Base-by-base conservation (phyloP, 53 echinoderm and acorn worm genomes). In the Hippasteria phrygiana region DNA sequence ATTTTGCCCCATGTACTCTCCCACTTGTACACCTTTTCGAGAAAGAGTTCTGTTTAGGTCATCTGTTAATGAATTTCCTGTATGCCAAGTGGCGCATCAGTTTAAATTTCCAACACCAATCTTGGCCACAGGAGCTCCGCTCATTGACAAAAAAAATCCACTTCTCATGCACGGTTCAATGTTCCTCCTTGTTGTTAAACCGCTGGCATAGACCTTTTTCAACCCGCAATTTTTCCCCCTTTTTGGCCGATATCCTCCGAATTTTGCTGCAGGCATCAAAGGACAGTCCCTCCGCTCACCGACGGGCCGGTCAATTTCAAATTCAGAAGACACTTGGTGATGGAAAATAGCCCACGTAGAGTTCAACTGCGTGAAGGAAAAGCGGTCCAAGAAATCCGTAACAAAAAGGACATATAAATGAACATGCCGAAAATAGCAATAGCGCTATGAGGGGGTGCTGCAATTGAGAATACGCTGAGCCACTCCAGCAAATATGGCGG, bases 51-150 rank as follows among this genome's bases (percentile, higher is more conserved):
- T 91, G 95, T 91, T n/a, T 96, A 93, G 92, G 96, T 96, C 94
- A 96, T 96, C 92, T 94, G 94, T 95, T 93, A 96, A 95, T 95
- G 92, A 96, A 96, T 96, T 92, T 93, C 94, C 96, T 93, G 90
- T 80, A 93, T 93, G 90, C 86, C 84, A 90, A 91, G 91, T 93
- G 95, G 95, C 95, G 95, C 95, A 95, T 95, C 91, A 87, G 90
- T 95, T 95, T 75, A 95, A 95, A 95, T 93, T 92, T 95, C 93
- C 88, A 73, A 70, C 73, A 93, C 73, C 83, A 89, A 79, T 90
- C 74, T 83, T 88, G 82, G 63, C 87, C 83, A 91, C 73, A 89
- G 83, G 91, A 88, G 80, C 90, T 87, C 75, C 87, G 78, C 87
- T 91, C 87, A 88, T 55, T 91, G 92, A 90, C 94, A 91, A 92